Evolutionary conservation across 2,888 invertebrate genomes (phyloP).

Genomic region (Idaea biselata): DNA sequence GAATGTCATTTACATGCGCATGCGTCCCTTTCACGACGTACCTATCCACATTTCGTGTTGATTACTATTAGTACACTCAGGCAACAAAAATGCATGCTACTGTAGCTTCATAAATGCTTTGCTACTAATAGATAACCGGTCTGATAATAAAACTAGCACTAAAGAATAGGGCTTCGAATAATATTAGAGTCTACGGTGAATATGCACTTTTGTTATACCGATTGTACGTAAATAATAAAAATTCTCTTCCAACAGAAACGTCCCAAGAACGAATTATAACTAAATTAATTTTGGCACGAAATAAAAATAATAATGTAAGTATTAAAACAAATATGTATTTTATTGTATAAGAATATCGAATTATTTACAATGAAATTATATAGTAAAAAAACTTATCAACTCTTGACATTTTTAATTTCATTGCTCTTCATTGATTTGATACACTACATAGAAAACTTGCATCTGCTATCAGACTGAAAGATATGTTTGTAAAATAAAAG

Average conservation of each 20-base stretch:
- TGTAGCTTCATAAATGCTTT: too few species aligned
- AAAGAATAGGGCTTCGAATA: too few species aligned
- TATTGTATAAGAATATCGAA: conserved; percentile 73
- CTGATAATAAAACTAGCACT: too few species aligned
- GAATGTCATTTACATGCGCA: too few species aligned
- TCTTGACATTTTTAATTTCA: conserved; percentile 70
- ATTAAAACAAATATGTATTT: conserved; percentile 80
- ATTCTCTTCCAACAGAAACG: conserved; percentile 40
- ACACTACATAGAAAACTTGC: conserved; percentile 81
- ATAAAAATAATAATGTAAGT: conserved; percentile 39
- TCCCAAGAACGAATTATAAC: conserved; percentile 44
- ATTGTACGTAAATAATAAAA: conserved; percentile 10
- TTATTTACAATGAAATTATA: conserved; percentile 79
- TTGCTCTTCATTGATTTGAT: conserved; percentile 70
- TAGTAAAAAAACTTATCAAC: conserved; percentile 56
- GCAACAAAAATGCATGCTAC: too few species aligned
- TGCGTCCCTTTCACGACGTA: too few species aligned
- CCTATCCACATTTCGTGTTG: too few species aligned
- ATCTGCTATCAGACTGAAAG: conserved; percentile 72
- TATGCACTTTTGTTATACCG: not conserved
- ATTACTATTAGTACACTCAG: too few species aligned
- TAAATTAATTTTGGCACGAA: conserved; percentile 3
- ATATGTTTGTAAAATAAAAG: conserved; percentile 72
- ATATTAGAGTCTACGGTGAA: too few species aligned
- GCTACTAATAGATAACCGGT: too few species aligned